phyloP scores from a whole-genome alignment of 2,113 vertebrate genomes.

The Laterallus jamaicensis region DNA sequence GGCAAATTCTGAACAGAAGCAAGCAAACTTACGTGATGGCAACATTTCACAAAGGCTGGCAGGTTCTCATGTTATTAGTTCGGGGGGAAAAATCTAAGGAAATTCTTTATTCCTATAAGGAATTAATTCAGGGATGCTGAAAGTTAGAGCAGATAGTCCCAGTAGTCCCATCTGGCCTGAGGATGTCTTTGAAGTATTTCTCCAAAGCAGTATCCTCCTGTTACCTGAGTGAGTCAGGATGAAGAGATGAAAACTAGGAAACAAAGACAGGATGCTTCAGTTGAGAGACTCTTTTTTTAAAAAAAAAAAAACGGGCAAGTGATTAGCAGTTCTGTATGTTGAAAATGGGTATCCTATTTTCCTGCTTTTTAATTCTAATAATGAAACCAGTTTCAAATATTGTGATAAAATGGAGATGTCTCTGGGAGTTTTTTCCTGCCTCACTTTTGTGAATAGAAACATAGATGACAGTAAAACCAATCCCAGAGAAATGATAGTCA shows the following conservation, averaged over 20 bases:
- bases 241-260: not conserved
- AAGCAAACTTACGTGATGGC: not conserved
- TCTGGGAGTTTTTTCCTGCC: not conserved
- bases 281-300: not conserved
- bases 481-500: not conserved
- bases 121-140: constrained; percentile 2
- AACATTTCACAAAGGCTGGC: not conserved
- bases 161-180: not conserved
- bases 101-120: not conserved
- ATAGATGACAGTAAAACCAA: not conserved
- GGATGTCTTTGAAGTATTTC: not conserved
- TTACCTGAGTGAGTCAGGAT: not conserved
- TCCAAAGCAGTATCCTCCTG: not conserved
- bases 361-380: constrained; percentile 7
- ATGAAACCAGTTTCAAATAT: not conserved
- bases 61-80: not conserved
- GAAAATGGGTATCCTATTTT: not conserved
- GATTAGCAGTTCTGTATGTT: not conserved
- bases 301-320: too few relatives aligned
- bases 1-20: not conserved
- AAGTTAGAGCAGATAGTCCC: not conserved
- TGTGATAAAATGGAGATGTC: not conserved
- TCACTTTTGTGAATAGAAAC: not conserved
- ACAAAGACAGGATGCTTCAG: not conserved
- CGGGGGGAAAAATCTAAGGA: not conserved